Percentiles rank a stretch among this genome's conserved stretches.
These are phyloP conservation scores for Drosophila yooni DNA, from an alignment of 2,888 invertebrate genomes.

Conservation along the genomic window DNA sequence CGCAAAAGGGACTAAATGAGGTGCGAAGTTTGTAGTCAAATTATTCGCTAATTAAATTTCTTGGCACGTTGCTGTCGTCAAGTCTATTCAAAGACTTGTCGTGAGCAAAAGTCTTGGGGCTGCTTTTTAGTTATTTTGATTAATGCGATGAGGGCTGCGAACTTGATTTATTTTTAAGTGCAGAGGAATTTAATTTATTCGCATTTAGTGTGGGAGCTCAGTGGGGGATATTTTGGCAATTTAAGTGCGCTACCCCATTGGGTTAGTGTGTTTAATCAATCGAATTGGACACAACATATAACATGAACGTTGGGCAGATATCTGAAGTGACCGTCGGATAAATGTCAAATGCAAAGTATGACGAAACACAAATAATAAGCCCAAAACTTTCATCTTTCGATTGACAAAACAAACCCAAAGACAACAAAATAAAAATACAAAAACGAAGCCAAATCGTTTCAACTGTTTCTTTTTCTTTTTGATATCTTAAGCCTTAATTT, in stretches of 20 bases:
- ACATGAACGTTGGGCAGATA: slow-evolving; percentile 11
- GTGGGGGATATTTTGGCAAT: background rate
- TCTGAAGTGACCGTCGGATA: slow-evolving; percentile 41
- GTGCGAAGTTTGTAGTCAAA: slow-evolving; percentile 53
- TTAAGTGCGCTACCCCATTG: background rate
- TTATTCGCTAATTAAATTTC: slow-evolving; percentile 76
- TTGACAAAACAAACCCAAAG: slow-evolving; percentile 24
- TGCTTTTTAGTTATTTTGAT: slow-evolving; percentile 53
- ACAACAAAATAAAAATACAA: slow-evolving; percentile 5
- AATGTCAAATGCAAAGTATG: slow-evolving; percentile 57
- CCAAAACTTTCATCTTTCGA: slow-evolving; percentile 58
- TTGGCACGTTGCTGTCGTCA: slow-evolving; percentile 61
- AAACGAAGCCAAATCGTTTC: slow-evolving; percentile 33
- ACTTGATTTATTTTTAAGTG: slow-evolving; percentile 75
- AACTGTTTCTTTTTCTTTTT: slow-evolving; percentile 17
- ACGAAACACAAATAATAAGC: slow-evolving; percentile 45
- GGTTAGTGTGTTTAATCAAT: slow-evolving; percentile 4
- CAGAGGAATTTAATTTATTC: slow-evolving; percentile 45
- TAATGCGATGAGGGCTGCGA: slow-evolving; percentile 46
- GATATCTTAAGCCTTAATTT: slow-evolving; percentile 25
- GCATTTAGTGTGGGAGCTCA: slow-evolving; percentile 19
- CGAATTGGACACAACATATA: slow-evolving; percentile 16
- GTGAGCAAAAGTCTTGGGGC: slow-evolving; percentile 10
- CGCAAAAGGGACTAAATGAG: slow-evolving; percentile 38
- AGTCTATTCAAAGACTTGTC: slow-evolving; percentile 25